These are phyloP conservation scores for Gymnoscopelus braueri DNA, from an alignment of 2,797 vertebrate genomes.

Conservation along the genomic window DNA sequence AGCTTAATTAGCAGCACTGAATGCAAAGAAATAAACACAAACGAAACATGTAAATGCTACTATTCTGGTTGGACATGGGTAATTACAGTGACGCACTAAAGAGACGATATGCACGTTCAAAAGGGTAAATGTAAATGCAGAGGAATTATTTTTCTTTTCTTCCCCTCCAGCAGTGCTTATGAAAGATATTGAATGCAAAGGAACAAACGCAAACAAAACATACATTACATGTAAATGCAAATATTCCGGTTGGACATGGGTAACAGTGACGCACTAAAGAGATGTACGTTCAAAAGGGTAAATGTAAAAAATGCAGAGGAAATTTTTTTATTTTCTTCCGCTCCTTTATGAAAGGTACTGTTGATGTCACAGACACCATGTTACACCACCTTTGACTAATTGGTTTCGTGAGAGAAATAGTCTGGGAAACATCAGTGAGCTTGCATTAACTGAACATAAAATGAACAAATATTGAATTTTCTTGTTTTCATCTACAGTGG, in stretches of 20 bases:
- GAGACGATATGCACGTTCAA: no score
- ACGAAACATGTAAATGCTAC: background rate
- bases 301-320: background rate
- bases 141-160: background rate
- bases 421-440: no score
- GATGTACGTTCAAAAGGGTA: no score
- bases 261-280: background rate
- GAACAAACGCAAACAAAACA: background rate
- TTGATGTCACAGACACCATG: background rate
- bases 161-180: no score
- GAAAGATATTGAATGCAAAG: background rate
- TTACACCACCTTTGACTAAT: background rate
- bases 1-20: background rate
- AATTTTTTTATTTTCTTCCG: background rate
- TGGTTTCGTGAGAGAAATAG: background rate
- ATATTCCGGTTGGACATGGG: no score
- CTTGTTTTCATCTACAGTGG: slow-evolving; percentile 21
- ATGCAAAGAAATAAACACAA: background rate
- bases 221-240: no score
- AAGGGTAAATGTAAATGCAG: background rate
- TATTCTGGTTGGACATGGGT: no score
- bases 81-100: background rate
- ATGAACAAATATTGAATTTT: background rate
- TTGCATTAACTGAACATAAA: slow-evolving; percentile 7
- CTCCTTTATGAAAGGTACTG: no score